These are phyloP conservation scores for Agrochola circellaris DNA, from an alignment of 2,888 invertebrate species.

Conservation along the genomic window DNA sequence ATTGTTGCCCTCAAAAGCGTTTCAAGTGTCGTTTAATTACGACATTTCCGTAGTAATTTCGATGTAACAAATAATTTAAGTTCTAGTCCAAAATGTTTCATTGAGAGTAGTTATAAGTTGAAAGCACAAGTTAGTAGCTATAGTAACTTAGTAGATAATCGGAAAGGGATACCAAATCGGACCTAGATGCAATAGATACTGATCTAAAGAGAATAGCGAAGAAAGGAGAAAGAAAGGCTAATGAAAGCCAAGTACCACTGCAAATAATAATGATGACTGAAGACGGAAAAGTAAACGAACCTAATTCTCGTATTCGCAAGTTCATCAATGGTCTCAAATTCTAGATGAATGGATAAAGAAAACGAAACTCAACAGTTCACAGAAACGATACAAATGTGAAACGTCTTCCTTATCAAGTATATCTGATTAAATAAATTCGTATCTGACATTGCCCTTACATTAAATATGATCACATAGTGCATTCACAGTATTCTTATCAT, in stretches of 20 bases:
- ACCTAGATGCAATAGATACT: neutral
- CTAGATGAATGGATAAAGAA: conserved; percentile 52
- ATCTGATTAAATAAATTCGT: conserved; percentile 80
- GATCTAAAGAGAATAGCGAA: neutral
- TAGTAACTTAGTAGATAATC: neutral
- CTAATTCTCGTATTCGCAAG: neutral
- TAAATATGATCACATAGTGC: conserved; percentile 70
- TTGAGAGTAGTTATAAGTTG: neutral
- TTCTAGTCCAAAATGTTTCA: neutral
- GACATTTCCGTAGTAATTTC: conserved; percentile 48
- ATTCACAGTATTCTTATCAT: conserved; percentile 80
- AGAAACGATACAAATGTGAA: conserved; percentile 69
- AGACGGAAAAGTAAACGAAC: conserved; percentile 3
- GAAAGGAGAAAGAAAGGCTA: neutral
- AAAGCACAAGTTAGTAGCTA: neutral
- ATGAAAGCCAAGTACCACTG: neutral
- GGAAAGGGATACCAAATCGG: neutral
- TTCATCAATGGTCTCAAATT: conserved; percentile 16
- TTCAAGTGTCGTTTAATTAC: conserved; percentile 43
- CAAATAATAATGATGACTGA: neutral
- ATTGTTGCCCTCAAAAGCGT: conserved; percentile 8
- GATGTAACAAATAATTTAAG: neutral
- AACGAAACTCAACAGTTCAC: conserved; percentile 46
- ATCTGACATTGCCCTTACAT: conserved; percentile 88
- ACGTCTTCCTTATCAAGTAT: conserved; percentile 72